Conservation (phyloP, 1,140 invertebrate species). For the Microplitis demolitor region DNA sequence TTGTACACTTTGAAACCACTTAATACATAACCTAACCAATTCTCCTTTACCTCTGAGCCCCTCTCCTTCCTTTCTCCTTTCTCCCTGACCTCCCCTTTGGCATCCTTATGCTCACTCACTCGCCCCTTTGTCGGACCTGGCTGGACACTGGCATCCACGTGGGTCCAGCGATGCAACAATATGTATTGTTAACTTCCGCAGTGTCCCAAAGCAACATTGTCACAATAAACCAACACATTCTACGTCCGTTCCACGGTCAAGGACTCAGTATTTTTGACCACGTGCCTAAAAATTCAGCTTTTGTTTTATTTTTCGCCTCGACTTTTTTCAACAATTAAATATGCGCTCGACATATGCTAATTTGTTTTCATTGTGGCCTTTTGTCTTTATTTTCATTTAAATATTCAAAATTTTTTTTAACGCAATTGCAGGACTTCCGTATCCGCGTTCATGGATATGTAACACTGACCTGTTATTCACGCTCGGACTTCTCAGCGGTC, state of each 20-base stretch:
- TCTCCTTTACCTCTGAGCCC: background rate
- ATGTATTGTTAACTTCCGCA: slow-evolving; percentile 6
- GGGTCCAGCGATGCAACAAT: slow-evolving; percentile 16
- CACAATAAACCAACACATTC: background rate
- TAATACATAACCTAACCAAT: background rate
- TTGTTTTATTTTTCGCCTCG: background rate
- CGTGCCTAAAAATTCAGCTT: background rate
- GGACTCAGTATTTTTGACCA: background rate
- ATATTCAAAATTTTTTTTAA: background rate
- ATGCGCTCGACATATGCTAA: background rate
- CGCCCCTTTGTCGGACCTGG: background rate
- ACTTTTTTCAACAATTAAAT: background rate
- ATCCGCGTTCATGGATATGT: background rate
- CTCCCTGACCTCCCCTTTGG: no score
- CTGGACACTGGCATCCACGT: slow-evolving; percentile 9
- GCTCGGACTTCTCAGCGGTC: background rate
- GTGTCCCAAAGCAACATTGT: background rate
- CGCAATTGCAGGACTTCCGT: background rate
- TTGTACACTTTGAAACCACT: slow-evolving; percentile 15
- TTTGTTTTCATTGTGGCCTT: background rate
- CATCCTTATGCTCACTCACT: background rate
- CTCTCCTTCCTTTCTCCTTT: no score
- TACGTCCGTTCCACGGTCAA: no score
- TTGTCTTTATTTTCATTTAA: no score
- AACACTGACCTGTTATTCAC: background rate